These are phyloP conservation scores for Drosophila paramelanica DNA, from an alignment of 2,888 invertebrate genomes.

Conservation along the genomic window DNA sequence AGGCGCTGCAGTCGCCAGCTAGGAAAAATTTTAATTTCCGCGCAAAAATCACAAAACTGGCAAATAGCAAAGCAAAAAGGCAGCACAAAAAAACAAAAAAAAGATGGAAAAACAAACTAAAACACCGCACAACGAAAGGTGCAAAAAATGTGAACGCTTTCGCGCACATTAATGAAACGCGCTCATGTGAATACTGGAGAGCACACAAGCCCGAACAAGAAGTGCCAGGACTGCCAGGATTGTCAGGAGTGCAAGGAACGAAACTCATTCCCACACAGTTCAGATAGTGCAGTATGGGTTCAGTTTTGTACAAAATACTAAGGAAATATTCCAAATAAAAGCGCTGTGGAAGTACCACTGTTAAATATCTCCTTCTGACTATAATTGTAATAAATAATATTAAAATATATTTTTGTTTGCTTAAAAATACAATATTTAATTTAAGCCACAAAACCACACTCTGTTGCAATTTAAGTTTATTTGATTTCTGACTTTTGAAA, in stretches of 20 bases:
- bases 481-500: constrained; percentile 43
- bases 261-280: constrained; percentile 11
- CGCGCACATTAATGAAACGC: constrained; percentile 68
- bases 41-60: constrained; percentile 64
- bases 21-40: constrained; percentile 79
- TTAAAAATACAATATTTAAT: neutral
- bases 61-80: constrained; percentile 65
- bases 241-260: constrained; percentile 7
- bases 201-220: constrained; percentile 19
- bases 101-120: constrained; percentile 27
- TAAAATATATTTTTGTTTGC: too few species aligned
- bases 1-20: constrained; percentile 44
- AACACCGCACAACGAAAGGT: constrained; percentile 41
- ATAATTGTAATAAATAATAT: neutral
- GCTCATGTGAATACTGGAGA: constrained; percentile 46
- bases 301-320: neutral
- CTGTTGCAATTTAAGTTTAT: constrained; percentile 32
- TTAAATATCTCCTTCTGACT: too few species aligned
- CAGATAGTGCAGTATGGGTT: constrained; percentile 5
- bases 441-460: neutral
- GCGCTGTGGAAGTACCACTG: neutral
- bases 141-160: constrained; percentile 66
- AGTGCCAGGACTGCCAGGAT: constrained; percentile 4
- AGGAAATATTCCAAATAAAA: neutral
- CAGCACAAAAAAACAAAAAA: constrained; percentile 23